Base-by-base conservation (phyloP, 1,140 invertebrate species). In the Phthorimaea operculella region DNA sequence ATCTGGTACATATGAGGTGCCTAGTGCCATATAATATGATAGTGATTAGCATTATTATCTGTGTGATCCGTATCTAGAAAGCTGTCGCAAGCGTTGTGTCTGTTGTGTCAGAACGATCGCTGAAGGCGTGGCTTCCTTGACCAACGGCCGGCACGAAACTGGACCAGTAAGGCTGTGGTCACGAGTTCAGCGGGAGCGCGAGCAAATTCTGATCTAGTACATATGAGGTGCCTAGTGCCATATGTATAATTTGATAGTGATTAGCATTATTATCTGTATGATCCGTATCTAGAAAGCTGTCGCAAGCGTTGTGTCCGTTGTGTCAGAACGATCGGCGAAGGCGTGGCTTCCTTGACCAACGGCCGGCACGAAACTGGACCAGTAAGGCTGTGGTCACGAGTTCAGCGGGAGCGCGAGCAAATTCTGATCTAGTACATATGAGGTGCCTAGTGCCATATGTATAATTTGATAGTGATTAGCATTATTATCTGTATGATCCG, bases 281-380 rank as follows among this genome's bases (percentile, higher is more conserved):
- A 50, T 50, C 17, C 18, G 21, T 50, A 50, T 50, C 18, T 17
- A 50, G 48, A 50, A 50, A 50, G 48, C 48, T 50, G 48, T 50
- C 21, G 7, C 48, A 50, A 50, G 12, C 4, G 48, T 21, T 47
- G 45, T 47, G 45, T 50, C 18, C 8, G 48, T 28, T 28, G 21
- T n/a, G 12, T 28, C 21, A 28, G 21, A 28, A 28, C 21, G 21
- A 28, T 28, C 21, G 21, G 2, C 4, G 10, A 33, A 18, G 48
- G 48, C 48, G 48, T 50, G 48, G 48, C 21, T 50, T 50, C 48
- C 48, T 50, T 16, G 10, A 48, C 45, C 48, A 12, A 33, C 11
- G 44, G 44, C 21, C 44, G 16, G 44, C 15, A 47, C 18, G 9
- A 15, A 50, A 28, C 10, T 50, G 48, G 48, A 50, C 16, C 48